phyloP scores from a whole-genome alignment of 2,113 vertebrate species.

The Myiopsitta monachus region DNA sequence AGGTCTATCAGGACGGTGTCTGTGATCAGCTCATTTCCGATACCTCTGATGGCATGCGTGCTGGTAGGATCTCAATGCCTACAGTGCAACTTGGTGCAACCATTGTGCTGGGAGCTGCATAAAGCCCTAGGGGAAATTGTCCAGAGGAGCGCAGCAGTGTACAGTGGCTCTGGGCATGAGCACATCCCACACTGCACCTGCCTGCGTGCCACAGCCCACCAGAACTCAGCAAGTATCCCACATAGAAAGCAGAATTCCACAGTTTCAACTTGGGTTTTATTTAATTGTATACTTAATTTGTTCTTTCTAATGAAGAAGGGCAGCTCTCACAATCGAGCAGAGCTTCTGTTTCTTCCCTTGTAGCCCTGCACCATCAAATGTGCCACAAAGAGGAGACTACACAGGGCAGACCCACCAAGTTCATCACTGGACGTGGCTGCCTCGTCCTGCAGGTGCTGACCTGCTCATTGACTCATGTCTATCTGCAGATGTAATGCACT shows the following conservation, averaged over 20 bases:
- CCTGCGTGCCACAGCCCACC: neutral
- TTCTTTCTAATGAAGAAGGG: neutral
- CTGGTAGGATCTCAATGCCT: fast-evolving
- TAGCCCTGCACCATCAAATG: neutral
- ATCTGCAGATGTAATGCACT: fast-evolving
- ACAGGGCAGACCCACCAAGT: fast-evolving
- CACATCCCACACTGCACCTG: too few species aligned
- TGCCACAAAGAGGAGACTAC: neutral
- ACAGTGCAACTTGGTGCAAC: neutral
- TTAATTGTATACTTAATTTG: neutral
- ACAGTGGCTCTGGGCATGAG: neutral
- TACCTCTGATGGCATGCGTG: neutral
- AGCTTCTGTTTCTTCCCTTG: neutral
- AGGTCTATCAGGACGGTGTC: neutral
- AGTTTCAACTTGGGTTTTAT: neutral
- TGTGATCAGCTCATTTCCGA: neutral
- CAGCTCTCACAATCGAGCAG: neutral
- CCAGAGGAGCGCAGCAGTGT: neutral
- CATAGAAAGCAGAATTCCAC: neutral
- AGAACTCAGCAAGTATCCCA: neutral
- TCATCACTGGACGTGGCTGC: fast-evolving
- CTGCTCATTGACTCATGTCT: neutral
- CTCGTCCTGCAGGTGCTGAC: neutral
- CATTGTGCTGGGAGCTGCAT: neutral
- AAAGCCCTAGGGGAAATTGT: neutral